Evolutionary conservation across 2,888 invertebrate genomes (phyloP), one percentile per base, ranked within the genome.

Genomic region (Agapostemon virescens): DNA sequence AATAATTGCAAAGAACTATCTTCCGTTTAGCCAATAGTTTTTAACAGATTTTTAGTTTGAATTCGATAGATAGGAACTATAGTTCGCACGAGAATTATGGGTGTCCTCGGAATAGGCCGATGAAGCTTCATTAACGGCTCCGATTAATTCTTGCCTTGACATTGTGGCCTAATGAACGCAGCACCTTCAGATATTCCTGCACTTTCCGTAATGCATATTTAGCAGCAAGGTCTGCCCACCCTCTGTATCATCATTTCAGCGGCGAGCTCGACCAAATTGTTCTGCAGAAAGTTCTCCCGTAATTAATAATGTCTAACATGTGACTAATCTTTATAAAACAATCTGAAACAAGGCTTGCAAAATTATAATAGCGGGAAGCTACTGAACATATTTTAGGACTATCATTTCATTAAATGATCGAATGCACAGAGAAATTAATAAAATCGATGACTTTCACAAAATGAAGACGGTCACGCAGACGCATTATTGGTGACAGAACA

Each of bases 141-240:
- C 42, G 63, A 64, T 64, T 76, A 36, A 66, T 36, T 38, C 42
- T 42, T 9, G 9, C 38, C 58, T 40, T 58, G 66, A 58, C 38
- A 74, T 61, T 61, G 69, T 42, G n/a, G 69, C 20, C 38, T 58
- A 78, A 75, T 66, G 33, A 38, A 30, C 38, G 45, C 30, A 20
- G n/a, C 36, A 23, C 68, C 64, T 68, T 33, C 55, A 40, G 72
- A 64, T 77, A 71, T 77, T 58, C 67, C 61, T 52, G 42, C 55
- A n/a, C 63, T 45, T 33, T 49, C 20, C 15, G 11, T 30, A 17
- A 77, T 63, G 52, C 68, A 68, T 72, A 77, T 69, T 77, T 76
- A 71, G 76, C 77, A 58, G 61, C 23, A 45, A 23, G 26, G 17
- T 64, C 63, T 63, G 20, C 33, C 33, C 17, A 20, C 1, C 33